Evolutionary conservation across 2,113 vertebrate species (phyloP).

Genomic region (Sorex fumeus): DNA sequence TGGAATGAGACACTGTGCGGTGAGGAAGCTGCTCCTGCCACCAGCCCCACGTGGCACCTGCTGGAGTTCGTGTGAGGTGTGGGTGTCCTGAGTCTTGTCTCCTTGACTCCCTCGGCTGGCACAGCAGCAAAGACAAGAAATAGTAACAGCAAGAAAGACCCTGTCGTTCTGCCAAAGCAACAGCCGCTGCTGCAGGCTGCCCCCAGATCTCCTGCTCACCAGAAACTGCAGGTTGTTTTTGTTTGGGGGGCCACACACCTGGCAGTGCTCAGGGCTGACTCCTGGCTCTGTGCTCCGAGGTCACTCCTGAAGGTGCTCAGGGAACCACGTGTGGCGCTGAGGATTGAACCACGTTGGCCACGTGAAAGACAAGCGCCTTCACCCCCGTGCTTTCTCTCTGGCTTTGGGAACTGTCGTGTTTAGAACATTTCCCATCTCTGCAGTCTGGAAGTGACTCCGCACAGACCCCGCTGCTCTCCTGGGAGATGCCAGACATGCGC

Average conservation of each 20-base stretch:
- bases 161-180: background rate
- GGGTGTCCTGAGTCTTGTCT: background rate
- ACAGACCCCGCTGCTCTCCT: background rate
- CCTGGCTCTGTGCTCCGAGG: too few species aligned
- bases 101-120: background rate
- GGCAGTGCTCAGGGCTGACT: too few species aligned
- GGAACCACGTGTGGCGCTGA: background rate
- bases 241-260: too few species aligned
- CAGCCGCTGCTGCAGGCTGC: background rate
- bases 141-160: background rate
- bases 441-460: background rate
- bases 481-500: background rate
- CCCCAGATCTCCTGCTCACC: background rate
- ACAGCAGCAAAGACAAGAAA: background rate
- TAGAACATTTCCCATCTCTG: background rate
- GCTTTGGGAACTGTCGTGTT: background rate
- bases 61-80: background rate
- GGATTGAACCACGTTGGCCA: too few species aligned
- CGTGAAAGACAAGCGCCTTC: too few species aligned
- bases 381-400: too few species aligned
- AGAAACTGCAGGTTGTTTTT: too few species aligned
- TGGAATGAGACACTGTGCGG: accelerated
- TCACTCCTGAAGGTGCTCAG: too few species aligned
- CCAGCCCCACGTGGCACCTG: background rate
- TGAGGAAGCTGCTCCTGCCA: background rate